These are phyloP conservation scores for Brachyhypopomus gauderio DNA, from an alignment of 2,113 vertebrate species.

Conservation along the genomic window DNA sequence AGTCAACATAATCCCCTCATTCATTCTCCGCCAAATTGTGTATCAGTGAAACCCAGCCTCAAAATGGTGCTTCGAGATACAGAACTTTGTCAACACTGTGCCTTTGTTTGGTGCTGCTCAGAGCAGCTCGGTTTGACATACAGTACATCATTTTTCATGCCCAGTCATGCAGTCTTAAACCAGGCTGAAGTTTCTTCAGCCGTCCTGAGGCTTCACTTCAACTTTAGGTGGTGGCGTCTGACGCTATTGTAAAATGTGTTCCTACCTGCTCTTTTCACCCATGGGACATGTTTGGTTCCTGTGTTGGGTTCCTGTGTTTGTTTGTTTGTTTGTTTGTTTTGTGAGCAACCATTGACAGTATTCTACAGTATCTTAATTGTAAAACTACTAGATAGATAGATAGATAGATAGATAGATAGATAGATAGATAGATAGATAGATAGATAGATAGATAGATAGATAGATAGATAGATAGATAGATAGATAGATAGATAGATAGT, in stretches of 20 bases:
- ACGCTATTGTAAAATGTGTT: not conserved
- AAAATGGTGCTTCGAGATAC: not conserved
- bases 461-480: too few species aligned
- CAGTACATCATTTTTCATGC: not conserved
- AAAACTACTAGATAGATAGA: too few species aligned
- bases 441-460: too few species aligned
- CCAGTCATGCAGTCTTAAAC: not conserved
- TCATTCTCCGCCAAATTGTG: conserved; percentile 8
- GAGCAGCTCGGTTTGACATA: not conserved
- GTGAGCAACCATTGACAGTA: too few species aligned
- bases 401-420: too few species aligned
- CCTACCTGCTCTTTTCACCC: not conserved
- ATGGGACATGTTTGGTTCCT: not conserved
- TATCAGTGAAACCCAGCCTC: conserved; percentile 1
- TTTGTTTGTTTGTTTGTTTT: too few species aligned
- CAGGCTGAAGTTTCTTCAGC: conserved; percentile 3
- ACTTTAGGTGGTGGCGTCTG: not conserved
- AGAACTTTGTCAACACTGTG: not conserved
- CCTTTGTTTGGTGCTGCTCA: conserved; percentile 7
- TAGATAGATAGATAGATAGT: too few species aligned
- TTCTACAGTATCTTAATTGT: too few species aligned
- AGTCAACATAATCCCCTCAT: not conserved
- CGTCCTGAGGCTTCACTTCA: not conserved
- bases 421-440: too few species aligned
- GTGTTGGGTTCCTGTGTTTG: not conserved